Evolutionary conservation across 92 coral and sea anemone genomes (phyloP).

Genomic region (Pocillopora meandrina): DNA sequence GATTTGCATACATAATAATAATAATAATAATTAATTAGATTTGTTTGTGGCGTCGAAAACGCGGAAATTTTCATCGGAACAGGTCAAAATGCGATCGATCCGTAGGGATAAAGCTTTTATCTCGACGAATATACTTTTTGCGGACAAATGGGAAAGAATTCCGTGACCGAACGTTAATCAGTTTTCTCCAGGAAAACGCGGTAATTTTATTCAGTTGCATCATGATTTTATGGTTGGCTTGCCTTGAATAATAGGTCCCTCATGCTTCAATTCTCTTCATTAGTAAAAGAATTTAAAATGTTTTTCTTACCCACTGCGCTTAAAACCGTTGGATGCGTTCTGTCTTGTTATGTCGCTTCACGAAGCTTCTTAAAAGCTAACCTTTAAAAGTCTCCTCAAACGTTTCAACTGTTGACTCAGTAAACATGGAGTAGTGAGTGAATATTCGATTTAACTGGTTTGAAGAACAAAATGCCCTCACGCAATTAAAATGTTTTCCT

Average conservation of each 20-base stretch:
- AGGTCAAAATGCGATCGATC: background rate
- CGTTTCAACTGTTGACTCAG: background rate
- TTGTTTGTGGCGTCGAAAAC: background rate
- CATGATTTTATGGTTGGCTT: background rate
- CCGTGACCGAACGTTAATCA: background rate
- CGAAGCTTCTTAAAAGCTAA: too few species aligned
- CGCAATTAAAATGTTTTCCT: too few species aligned
- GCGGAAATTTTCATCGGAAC: background rate
- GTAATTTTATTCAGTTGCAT: constrained; percentile 16
- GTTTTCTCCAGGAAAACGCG: constrained; percentile 10
- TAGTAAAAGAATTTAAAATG: background rate
- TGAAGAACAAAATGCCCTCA: too few species aligned
- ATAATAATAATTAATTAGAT: constrained; percentile 1
- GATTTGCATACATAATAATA: constrained; percentile 25
- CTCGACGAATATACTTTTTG: background rate
- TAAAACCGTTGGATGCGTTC: too few species aligned
- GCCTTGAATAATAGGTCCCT: constrained; percentile 5
- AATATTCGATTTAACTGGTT: too few species aligned
- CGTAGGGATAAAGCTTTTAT: background rate
- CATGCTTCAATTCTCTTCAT: background rate
- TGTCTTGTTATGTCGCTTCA: too few species aligned
- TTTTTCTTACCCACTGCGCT: too few species aligned
- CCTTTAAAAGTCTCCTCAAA: too few species aligned
- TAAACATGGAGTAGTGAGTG: background rate
- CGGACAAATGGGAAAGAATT: background rate